Conservation (phyloP, 2,797 vertebrate genomes). For the Premnoplex brunnescens region DNA sequence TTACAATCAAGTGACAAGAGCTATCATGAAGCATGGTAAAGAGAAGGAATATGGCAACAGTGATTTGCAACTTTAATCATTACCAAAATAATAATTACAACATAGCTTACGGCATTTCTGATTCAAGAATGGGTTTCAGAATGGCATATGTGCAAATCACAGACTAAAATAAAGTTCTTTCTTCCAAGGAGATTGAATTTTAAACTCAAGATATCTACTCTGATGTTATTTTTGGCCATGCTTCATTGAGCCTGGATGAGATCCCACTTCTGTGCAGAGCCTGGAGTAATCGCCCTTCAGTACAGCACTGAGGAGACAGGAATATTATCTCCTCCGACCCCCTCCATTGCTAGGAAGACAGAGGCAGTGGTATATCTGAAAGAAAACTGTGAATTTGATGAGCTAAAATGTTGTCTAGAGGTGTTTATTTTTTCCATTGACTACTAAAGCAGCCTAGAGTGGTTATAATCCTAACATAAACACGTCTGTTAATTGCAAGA, state of each 20-base stretch:
- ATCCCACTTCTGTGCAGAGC: fast-evolving
- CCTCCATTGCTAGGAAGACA: neutral
- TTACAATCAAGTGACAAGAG: neutral
- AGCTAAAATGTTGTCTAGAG: neutral
- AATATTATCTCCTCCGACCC: neutral
- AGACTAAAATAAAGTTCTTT: neutral
- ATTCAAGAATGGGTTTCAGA: neutral
- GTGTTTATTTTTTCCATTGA: neutral
- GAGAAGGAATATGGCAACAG: neutral
- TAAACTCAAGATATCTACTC: neutral
- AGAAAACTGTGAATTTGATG: neutral
- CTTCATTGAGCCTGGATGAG: neutral
- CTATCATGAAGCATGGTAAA: neutral
- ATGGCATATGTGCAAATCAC: neutral
- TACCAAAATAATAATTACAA: neutral
- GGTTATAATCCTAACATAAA: neutral
- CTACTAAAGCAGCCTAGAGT: neutral
- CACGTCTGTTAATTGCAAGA: slow-evolving; percentile 15
- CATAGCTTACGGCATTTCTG: neutral
- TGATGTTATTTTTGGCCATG: neutral
- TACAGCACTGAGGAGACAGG: neutral
- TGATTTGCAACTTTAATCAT: neutral
- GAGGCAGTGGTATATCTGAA: neutral
- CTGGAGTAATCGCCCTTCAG: neutral
- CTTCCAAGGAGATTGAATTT: neutral